phyloP scores from a whole-genome alignment of 2,888 invertebrate genomes.

The Temnothorax unifasciatus region DNA sequence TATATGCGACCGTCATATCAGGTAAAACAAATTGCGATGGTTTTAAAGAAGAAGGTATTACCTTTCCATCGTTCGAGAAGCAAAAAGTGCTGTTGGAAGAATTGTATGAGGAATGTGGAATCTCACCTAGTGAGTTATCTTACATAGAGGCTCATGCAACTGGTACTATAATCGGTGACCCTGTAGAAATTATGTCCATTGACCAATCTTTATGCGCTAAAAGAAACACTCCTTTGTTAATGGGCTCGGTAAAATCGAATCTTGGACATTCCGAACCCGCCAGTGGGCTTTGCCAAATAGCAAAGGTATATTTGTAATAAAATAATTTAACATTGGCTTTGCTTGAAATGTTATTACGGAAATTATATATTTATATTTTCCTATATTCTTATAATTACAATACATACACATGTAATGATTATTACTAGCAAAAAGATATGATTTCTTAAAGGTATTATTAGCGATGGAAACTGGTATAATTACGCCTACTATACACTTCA shows the following conservation, averaged over 20 bases:
- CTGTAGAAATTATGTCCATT: conserved; percentile 68
- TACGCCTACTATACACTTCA: conserved; percentile 88
- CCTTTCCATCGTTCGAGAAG: conserved; percentile 50
- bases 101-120: conserved; percentile 58
- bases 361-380: background rate
- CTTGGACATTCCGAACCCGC: conserved; percentile 59
- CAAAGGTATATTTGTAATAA: conserved; percentile 58
- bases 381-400: background rate
- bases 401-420: background rate
- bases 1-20: conserved; percentile 87
- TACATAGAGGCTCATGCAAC: conserved; percentile 71
- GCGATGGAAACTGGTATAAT: conserved; percentile 81
- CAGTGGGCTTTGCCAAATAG: conserved; percentile 55
- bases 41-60: conserved; percentile 79
- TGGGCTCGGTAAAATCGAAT: conserved; percentile 73
- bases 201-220: conserved; percentile 65
- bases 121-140: conserved; percentile 65
- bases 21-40: conserved; percentile 88
- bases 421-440: background rate
- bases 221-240: conserved; percentile 65
- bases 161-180: conserved; percentile 16
- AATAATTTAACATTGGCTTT: background rate
- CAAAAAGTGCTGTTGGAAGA: conserved; percentile 63
- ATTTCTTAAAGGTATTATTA: conserved; percentile 28
- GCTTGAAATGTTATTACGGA: background rate